Evolutionary conservation across 2,888 invertebrate species (phyloP), one percentile per base, ranked within the genome.

Genomic region (Cheilosia impressa): DNA sequence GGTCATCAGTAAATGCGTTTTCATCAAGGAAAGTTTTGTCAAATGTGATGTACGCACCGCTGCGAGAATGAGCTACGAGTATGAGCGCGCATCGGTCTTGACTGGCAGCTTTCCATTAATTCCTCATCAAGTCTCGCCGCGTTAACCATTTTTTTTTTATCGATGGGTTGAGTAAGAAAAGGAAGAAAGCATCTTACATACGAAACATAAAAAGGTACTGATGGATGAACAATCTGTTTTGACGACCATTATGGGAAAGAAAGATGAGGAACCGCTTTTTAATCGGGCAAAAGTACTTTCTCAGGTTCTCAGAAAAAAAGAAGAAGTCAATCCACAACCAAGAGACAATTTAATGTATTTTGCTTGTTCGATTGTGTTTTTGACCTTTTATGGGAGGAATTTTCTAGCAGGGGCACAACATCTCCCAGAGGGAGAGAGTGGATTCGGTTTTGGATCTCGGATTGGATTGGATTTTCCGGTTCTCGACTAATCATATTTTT

Each of bases 101-200:
- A 85, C 57, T 72, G 85, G 76, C 85, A 85, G 85, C 85, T 85
- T 85, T 85, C 84, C 85, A 85, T 85, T 85, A 81, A 76, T 81
- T 77, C 63, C 71, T 63, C 76, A 77, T 85, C 71, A 73, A 63
- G 53, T 62, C 31, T 62, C 69, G 58, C 57, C 50, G 75, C 60
- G 65, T 55, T 80, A 71, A 62, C 66, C 34, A 80, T 76, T 80
- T 80, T 75, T 27, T 27, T 31, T 79, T 84, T 78, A 75, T 69
- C 69, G 79, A 65, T 75, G 31, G 43, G 75, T 72, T 76, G 65
- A 60, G 72, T 63, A 65, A 71, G 58, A 69, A 47, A 71, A 71
- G 41, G 78, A 83, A 78, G 76, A 72, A 85, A 76, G 62, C 85
- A 66, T 52, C 38, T 38, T 4, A 66, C 47, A 63, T 58, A 45